phyloP scores from a whole-genome alignment of 1,140 invertebrate genomes.

The Drosophila leontia region DNA sequence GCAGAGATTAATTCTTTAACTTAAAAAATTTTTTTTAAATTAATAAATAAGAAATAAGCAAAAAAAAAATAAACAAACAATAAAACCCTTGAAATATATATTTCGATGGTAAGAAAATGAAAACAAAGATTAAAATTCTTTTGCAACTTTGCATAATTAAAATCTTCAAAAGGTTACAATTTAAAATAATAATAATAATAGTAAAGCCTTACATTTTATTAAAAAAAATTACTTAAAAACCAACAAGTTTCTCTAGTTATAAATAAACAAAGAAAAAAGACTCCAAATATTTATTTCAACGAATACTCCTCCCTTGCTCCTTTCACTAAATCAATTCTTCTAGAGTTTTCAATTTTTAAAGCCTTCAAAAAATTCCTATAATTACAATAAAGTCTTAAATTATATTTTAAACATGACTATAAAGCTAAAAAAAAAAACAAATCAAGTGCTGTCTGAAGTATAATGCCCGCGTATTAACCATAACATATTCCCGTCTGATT shows the following conservation, averaged over 20 bases:
- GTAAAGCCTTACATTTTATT: no score
- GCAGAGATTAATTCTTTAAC: background rate
- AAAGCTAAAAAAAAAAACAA: background rate
- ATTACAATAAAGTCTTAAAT: background rate
- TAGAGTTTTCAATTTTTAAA: no score
- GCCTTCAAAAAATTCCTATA: background rate
- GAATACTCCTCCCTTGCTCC: no score
- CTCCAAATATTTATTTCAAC: no score
- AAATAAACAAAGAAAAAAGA: no score
- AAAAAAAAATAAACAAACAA: background rate
- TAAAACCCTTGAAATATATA: no score
- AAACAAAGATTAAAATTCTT: no score
- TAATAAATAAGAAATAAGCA: background rate
- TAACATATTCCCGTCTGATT: constrained; percentile 57
- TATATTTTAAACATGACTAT: background rate
- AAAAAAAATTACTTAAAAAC: background rate
- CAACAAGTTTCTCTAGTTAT: background rate
- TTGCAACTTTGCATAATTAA: no score
- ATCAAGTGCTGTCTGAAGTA: background rate
- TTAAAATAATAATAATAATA: no score
- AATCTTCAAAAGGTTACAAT: background rate
- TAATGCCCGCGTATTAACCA: constrained; percentile 56
- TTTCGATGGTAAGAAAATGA: no score
- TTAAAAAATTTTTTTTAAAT: no score
- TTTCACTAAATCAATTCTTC: no score